Evolutionary conservation across 2,797 vertebrate species (phyloP).

Genomic region (Ambastaia sidthimunki): DNA sequence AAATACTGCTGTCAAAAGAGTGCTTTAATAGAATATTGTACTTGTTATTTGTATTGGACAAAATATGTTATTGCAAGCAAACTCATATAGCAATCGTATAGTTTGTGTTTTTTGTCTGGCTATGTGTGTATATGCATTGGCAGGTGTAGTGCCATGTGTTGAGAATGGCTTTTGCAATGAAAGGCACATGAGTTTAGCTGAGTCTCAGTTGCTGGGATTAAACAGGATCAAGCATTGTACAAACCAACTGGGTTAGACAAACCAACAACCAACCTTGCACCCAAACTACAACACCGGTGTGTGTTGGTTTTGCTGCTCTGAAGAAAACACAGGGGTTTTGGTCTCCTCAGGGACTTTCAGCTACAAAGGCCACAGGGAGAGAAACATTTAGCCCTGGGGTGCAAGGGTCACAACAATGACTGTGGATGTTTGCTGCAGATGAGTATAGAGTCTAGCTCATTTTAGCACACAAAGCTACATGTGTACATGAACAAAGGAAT

Average conservation of each 20-base stretch:
- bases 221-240: conserved; percentile 71
- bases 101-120: neutral
- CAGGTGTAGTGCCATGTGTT: conserved; percentile 65
- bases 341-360: conserved; percentile 47
- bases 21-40: no score
- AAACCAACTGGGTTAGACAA: conserved; percentile 71
- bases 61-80: no score
- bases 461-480: conserved; percentile 37
- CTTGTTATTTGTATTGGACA: no score
- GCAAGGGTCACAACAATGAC: conserved; percentile 30
- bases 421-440: conserved; percentile 1
- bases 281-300: conserved; percentile 64
- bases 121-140: conserved; percentile 28
- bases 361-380: conserved; percentile 20
- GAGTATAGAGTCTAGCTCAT: conserved; percentile 11
- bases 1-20: no score
- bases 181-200: conserved; percentile 62
- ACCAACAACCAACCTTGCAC: conserved; percentile 73
- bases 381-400: conserved; percentile 14
- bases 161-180: conserved; percentile 53
- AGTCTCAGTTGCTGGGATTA: conserved; percentile 74
- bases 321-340: conserved; percentile 65
- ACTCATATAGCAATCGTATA: no score
- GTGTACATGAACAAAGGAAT: conserved; percentile 71
- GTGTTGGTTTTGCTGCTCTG: conserved; percentile 74